Evolutionary conservation across 2,888 invertebrate genomes (phyloP).

Genomic region (Drosophila ustulata): DNA sequence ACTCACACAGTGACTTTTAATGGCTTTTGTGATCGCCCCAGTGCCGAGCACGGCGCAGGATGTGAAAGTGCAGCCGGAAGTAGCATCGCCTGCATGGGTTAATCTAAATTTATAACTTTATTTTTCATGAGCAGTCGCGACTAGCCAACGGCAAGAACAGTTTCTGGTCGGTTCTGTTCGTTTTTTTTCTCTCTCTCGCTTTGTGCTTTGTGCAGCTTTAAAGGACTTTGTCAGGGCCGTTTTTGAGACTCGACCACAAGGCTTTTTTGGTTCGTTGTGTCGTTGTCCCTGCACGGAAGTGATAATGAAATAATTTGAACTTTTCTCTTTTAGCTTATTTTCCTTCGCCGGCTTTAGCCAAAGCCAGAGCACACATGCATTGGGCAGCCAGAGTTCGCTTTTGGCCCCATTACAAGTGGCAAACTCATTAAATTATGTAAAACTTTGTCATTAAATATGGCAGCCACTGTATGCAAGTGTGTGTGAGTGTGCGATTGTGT

Average conservation of each 20-base stretch:
- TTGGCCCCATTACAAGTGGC: constrained; percentile 45
- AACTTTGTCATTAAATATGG: constrained; percentile 79
- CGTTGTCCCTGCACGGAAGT: constrained; percentile 66
- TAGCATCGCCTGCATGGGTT: constrained; percentile 61
- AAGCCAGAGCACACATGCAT: constrained; percentile 30
- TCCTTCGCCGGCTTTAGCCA: constrained; percentile 45
- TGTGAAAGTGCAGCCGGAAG: constrained; percentile 35
- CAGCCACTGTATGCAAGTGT: constrained; percentile 15
- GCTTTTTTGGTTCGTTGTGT: constrained; percentile 7
- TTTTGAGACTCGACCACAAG: constrained; percentile 27
- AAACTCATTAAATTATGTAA: constrained; percentile 79
- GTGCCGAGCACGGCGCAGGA: neutral
- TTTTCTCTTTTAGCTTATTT: constrained; percentile 57
- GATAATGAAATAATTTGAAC: constrained; percentile 82
- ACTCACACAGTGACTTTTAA: constrained; percentile 72
- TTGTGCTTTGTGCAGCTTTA: constrained; percentile 45
- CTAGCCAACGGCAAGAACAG: constrained; percentile 2
- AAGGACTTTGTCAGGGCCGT: constrained; percentile 36
- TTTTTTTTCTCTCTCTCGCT: neutral
- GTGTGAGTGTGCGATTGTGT: constrained; percentile 14
- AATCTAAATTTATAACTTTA: constrained; percentile 81
- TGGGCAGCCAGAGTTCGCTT: constrained; percentile 21
- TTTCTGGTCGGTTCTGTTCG: neutral
- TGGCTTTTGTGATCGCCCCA: constrained; percentile 62
- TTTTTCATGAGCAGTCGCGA: constrained; percentile 61